Base-by-base conservation (phyloP, 2,888 invertebrate genomes). In the Eupeodes latifasciatus region DNA sequence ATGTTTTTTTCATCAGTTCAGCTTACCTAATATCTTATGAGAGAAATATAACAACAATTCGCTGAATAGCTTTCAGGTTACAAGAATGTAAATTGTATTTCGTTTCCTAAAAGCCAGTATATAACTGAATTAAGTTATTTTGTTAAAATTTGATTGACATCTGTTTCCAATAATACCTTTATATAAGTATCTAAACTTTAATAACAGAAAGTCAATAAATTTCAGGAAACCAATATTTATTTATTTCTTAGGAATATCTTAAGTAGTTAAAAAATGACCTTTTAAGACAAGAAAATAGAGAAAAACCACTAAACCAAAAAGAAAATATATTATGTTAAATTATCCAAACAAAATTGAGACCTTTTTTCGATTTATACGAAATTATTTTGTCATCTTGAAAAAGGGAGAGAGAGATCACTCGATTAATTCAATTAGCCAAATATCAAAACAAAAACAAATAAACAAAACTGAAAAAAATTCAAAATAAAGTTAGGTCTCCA, bases 351-450 rank as follows among this genome's bases (percentile, higher is more conserved):
- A 47, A 72, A 49, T 72, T 47, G 40, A 27, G 51, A 51, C 67
- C 79, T 67, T 79, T 77, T 72, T 72, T 49, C 72, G 59, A 72
- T 72, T 72, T 72, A 47, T 0, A 14, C 27, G 59, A 59, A 72
- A 59, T 59, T 72, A 59, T 72, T 57, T 66, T 62, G 77, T 77
- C 76, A 44, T 67, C 76, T 66, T 81, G 9, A 40, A 40, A 40
- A 40, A 40, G 40, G 9, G 40, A 40, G 4, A 40, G 40, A 89
- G 76, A 77, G 59, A 62, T 86, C 79, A 79, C 40, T 64, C 82
- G 85, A 84, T 88, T 84, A 88, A 88, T 78, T 84, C 74, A 88
- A 88, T 88, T 88, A 78, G 72, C 83, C 76, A 40, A 81, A 84
- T 40, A 40, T 7, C 40, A 66, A 47, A 74, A 71, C 34, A n/a